Base-by-base conservation (phyloP, 2,113 vertebrate species). In the Erpornis zantholeuca region DNA sequence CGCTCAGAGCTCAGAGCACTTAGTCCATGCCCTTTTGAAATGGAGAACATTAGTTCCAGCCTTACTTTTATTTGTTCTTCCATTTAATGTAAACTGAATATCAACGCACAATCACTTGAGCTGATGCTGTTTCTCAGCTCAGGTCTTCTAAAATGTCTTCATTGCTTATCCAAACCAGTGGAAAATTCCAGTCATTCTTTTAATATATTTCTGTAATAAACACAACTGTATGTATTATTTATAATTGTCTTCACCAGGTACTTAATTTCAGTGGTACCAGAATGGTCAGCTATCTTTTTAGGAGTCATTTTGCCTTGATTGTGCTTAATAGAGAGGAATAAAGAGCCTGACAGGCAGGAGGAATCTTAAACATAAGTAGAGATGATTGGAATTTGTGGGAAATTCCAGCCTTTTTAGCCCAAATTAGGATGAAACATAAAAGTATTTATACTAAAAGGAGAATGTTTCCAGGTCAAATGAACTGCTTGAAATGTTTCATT, bases 161-260 rank as follows among this genome's bases (percentile, higher is more conserved):
- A 76, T 57, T 91, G 61, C 85, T 82, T 91, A 71, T 52, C 57
- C 40, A 75, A 91, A 95, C 35, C 29, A 52, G 40, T 73, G 87
- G 93, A 96, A 96, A 94, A 94, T 95, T 96, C 90, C 90, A 73
- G 82, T 91, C 42, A 95, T 93, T 93, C 68, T 91, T 95, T 73
- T 66, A 88, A 71, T 86, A 85, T 71, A 59, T 83, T 91, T 92
- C 87, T 70, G 82, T 70, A 93, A 90, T 94, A 86, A 94, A 86
- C 85, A 92, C 13, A 86, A 25, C 45, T 70, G 21, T 75, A 83
- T 96, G 54, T 90, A 95, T 96, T 90, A 96, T 96, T 95, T 91
- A 94, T 94, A 84, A 84, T 89, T 89, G 28, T 94, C 61, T 89
- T 84, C 69, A 79, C 61, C n/a, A 49, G 49, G 54, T 93, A 59